Evolutionary conservation across 2,797 vertebrate genomes (phyloP).

Genomic region (Sebastes variabilis): DNA sequence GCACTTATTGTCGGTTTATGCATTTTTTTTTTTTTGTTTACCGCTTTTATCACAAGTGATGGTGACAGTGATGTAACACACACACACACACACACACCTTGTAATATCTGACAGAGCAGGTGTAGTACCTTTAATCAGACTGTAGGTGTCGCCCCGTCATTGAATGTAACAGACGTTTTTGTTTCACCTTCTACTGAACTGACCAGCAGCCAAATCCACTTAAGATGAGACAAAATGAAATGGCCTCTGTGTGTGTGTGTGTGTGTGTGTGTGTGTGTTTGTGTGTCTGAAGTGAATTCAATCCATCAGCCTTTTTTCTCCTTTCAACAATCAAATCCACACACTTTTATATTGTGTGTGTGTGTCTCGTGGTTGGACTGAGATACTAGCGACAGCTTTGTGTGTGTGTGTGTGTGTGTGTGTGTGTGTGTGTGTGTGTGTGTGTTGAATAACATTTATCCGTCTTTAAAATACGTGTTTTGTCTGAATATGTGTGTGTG

Average conservation of each 20-base stretch:
- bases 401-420: not conserved
- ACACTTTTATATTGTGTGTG: not conserved
- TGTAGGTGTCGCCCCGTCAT: slow-evolving; percentile 32
- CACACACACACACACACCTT: no score
- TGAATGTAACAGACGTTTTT: not conserved
- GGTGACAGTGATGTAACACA: no score
- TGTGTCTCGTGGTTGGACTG: not conserved
- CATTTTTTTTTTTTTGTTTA: no score
- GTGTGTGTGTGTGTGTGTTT: not conserved
- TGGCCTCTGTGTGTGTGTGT: slow-evolving; percentile 4
- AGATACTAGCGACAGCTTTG: not conserved
- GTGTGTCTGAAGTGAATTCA: slow-evolving; percentile 10
- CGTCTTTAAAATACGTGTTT: slow-evolving; percentile 14
- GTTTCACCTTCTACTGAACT: slow-evolving; percentile 44
- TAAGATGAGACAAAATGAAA: slow-evolving; percentile 49
- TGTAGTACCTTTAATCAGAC: not conserved
- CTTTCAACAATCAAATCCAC: slow-evolving; percentile 20
- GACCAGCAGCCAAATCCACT: slow-evolving; percentile 42
- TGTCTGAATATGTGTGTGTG: not conserved
- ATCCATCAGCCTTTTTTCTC: slow-evolving; percentile 18
- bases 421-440: not conserved
- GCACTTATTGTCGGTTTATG: no score
- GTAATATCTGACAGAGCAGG: not conserved
- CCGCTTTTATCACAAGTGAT: no score
- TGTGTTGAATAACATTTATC: slow-evolving; percentile 7